A percentile compares a stretch with the other conserved stretches of the same genome.
These are phyloP conservation scores for Amblyopsis hoosieri DNA, from an alignment of 2,797 vertebrate species.

Conservation along the genomic window DNA sequence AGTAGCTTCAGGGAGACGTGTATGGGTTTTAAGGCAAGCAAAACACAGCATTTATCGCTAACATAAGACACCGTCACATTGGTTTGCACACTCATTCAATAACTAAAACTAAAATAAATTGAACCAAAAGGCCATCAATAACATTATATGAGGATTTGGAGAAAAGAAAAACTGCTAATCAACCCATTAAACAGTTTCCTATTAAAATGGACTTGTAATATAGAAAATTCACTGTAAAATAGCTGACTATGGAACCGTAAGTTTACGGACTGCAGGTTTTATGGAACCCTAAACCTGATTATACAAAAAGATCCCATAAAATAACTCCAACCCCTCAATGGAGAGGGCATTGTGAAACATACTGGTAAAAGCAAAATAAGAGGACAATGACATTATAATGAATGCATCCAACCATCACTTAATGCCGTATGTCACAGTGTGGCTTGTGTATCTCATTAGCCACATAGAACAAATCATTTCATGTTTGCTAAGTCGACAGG, in stretches of 20 bases:
- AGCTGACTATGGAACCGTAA: too few species aligned
- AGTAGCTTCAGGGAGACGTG: background rate
- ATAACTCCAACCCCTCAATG: background rate
- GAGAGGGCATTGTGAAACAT: background rate
- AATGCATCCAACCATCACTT: too few species aligned
- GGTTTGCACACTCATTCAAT: background rate
- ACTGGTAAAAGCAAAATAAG: slow-evolving; percentile 1
- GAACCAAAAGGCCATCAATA: background rate
- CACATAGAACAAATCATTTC: too few species aligned
- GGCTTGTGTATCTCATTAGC: too few species aligned
- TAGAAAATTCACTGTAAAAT: too few species aligned
- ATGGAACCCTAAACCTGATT: background rate
- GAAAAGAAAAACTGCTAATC: background rate
- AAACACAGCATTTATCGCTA: slow-evolving; percentile 3
- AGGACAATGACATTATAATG: background rate
- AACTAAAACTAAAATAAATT: slow-evolving; percentile 11
- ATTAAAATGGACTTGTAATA: too few species aligned
- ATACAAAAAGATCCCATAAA: background rate
- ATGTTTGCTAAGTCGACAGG: too few species aligned
- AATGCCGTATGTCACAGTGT: too few species aligned
- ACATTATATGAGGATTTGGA: background rate
- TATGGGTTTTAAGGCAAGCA: background rate
- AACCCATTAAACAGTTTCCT: background rate
- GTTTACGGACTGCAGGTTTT: too few species aligned
- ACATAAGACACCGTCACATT: background rate